Percentiles rank a stretch among this genome's conserved stretches.
phyloP scores from a whole-genome alignment of 2,113 vertebrate species.

The Grallaria varia region DNA sequence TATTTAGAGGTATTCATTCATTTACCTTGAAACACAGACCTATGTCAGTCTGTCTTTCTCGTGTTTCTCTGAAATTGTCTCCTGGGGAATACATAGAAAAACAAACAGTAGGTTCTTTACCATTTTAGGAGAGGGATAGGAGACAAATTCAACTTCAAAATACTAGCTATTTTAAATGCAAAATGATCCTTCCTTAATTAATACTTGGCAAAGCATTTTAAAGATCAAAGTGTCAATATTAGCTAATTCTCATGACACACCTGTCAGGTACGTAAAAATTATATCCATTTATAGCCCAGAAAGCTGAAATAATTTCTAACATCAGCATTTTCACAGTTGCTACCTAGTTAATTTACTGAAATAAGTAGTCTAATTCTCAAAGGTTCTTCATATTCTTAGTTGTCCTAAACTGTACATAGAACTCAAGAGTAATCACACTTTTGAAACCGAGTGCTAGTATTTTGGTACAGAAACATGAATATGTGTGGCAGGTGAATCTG shows the following conservation, averaged over 20 bases:
- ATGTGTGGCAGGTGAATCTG: neutral
- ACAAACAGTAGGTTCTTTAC: slow-evolving; percentile 5
- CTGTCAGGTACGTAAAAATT: slow-evolving; percentile 54
- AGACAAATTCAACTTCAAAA: slow-evolving; percentile 25
- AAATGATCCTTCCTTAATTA: slow-evolving; percentile 37
- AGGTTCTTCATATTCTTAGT: slow-evolving; percentile 6
- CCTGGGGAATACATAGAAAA: neutral
- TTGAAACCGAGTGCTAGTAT: neutral
- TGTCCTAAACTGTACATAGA: neutral
- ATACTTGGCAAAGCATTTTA: slow-evolving; percentile 44
- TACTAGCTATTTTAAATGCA: slow-evolving; percentile 23
- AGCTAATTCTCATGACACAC: slow-evolving; percentile 34
- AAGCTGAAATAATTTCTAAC: slow-evolving; percentile 21
- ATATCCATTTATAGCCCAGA: slow-evolving; percentile 32
- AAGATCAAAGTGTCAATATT: slow-evolving; percentile 60
- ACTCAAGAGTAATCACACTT: neutral
- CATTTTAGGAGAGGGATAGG: slow-evolving; percentile 4
- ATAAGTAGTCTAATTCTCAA: slow-evolving; percentile 19
- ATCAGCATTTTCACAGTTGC: slow-evolving; percentile 43
- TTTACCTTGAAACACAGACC: neutral
- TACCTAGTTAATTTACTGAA: slow-evolving; percentile 23
- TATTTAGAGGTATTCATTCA: neutral
- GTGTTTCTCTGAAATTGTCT: neutral
- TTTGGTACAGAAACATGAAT: neutral
- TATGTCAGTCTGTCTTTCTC: neutral